Conservation (phyloP, 2,113 vertebrate species). For the Ageneiosus marmoratus region DNA sequence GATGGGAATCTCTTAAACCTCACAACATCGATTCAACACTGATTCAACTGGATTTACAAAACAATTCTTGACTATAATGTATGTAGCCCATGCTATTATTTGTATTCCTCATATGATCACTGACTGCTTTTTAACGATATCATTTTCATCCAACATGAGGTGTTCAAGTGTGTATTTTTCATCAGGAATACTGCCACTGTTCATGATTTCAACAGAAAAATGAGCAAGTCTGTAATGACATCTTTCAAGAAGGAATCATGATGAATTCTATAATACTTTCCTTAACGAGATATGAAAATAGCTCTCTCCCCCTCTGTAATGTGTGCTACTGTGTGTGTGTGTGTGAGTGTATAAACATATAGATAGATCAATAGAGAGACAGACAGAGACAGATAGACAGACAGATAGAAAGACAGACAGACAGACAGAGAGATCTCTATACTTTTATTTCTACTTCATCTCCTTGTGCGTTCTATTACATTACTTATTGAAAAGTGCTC, state of each 20-base stretch:
- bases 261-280: not conserved
- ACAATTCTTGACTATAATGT: not conserved
- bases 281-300: not conserved
- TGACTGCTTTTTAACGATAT: not conserved
- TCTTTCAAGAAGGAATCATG: not conserved
- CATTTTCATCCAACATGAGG: not conserved
- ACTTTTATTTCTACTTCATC: not conserved
- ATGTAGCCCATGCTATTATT: not conserved
- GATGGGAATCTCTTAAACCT: not conserved
- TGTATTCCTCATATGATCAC: not conserved
- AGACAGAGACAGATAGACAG: too few relatives aligned
- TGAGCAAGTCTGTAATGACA: not conserved
- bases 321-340: too few relatives aligned
- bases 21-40: not conserved
- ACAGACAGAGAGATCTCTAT: not conserved
- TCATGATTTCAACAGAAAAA: not conserved
- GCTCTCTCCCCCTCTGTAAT: not conserved
- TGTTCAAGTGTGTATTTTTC: not conserved
- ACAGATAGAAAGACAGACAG: too few relatives aligned
- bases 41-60: not conserved
- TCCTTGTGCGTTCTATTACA: not conserved
- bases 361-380: too few relatives aligned
- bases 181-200: not conserved
- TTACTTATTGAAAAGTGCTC: not conserved
- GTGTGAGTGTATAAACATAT: too few relatives aligned